Evolutionary conservation across 2,888 invertebrate species (phyloP).

Genomic region (Aromia moschata): DNA sequence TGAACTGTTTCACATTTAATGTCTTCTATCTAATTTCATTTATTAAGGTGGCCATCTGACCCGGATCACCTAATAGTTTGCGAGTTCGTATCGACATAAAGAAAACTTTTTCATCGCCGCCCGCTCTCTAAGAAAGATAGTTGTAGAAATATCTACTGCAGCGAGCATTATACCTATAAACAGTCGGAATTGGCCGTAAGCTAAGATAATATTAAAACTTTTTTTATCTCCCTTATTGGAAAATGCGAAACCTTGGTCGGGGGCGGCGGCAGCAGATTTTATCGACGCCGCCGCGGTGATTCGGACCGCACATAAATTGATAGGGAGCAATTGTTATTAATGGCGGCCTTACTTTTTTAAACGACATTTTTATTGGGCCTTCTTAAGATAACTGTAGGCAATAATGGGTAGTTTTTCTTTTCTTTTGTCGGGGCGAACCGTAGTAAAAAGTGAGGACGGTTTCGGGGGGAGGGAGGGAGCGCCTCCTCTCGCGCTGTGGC

Average conservation of each 20-base stretch:
- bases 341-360: slow-evolving; percentile 61
- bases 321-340: slow-evolving; percentile 61
- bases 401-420: slow-evolving; percentile 64
- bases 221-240: slow-evolving; percentile 49
- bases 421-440: slow-evolving; percentile 58
- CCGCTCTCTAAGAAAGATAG: slow-evolving; percentile 6
- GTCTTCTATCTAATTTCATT: no score
- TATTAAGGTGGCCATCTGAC: no score
- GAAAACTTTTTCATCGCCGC: slow-evolving; percentile 19
- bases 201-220: slow-evolving; percentile 49
- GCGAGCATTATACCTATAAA: slow-evolving; percentile 22
- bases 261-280: slow-evolving; percentile 47
- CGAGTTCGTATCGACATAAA: no score
- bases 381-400: slow-evolving; percentile 65
- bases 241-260: slow-evolving; percentile 42
- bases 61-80: no score
- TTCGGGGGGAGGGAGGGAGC: no score
- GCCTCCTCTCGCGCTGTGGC: slow-evolving; percentile 54
- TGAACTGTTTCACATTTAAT: no score
- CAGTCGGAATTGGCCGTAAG: slow-evolving; percentile 29
- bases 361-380: slow-evolving; percentile 64
- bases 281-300: slow-evolving; percentile 56
- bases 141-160: slow-evolving; percentile 13
- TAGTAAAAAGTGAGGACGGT: slow-evolving; percentile 62
- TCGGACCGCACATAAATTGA: slow-evolving; percentile 60